phyloP scores from a whole-genome alignment of 2,113 vertebrate genomes.

The Candoia aspera region DNA sequence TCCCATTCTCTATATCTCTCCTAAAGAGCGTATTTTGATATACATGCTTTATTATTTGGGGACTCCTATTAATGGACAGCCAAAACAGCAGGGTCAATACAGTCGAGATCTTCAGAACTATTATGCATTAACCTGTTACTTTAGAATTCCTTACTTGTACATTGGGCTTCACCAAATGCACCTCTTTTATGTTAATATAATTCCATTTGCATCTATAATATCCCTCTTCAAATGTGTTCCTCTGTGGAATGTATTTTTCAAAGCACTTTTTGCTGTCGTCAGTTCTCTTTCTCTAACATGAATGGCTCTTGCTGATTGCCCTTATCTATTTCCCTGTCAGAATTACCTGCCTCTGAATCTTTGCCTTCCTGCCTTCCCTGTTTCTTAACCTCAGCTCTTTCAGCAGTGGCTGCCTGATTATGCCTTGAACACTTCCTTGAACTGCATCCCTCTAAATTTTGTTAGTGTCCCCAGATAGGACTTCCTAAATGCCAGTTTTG shows the following conservation, averaged over 20 bases:
- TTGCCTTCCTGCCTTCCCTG: conserved; percentile 14
- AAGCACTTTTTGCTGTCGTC: background rate
- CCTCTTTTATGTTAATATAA: conserved; percentile 17
- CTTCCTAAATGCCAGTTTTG: conserved; percentile 31
- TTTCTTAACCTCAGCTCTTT: conserved; percentile 32
- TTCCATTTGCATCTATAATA: conserved; percentile 6
- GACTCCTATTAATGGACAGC: background rate
- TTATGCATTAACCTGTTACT: background rate
- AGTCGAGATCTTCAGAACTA: background rate
- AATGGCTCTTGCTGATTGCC: conserved; percentile 32
- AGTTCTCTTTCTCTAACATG: conserved; percentile 56
- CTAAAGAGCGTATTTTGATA: background rate
- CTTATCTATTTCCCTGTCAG: conserved; percentile 48
- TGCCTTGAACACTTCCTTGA: conserved; percentile 43
- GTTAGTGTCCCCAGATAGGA: conserved; percentile 30
- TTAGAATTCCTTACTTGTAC: background rate
- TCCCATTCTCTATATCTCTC: background rate
- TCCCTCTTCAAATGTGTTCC: background rate
- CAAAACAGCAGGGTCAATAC: background rate
- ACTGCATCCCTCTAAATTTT: conserved; percentile 48
- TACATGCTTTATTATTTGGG: background rate
- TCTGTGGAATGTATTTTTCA: conserved; percentile 23
- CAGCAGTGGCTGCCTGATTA: background rate
- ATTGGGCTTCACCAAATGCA: background rate
- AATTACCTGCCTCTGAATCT: conserved; percentile 47